Conservation (phyloP, 2,113 vertebrate genomes). For the Plestiodon gilberti region DNA sequence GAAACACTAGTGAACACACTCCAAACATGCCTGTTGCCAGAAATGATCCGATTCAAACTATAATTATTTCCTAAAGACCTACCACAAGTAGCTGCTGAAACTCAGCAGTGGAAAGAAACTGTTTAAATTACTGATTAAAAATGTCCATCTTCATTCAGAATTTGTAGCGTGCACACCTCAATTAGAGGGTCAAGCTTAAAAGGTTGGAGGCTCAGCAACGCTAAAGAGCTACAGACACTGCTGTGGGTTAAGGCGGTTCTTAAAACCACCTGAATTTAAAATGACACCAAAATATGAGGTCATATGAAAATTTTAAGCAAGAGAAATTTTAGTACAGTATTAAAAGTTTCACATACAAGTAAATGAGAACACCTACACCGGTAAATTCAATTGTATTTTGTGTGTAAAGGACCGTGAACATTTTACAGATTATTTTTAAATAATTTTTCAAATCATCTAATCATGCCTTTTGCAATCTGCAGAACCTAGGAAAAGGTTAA, state of each 20-base stretch:
- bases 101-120: background rate
- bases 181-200: background rate
- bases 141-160: background rate
- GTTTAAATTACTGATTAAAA: background rate
- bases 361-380: background rate
- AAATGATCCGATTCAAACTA: background rate
- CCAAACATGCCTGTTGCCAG: background rate
- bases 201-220: background rate
- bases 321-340: background rate
- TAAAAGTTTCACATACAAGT: background rate
- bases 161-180: background rate
- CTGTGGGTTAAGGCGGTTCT: background rate
- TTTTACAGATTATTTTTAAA: background rate
- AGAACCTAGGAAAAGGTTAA: constrained; percentile 48
- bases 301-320: background rate
- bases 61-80: background rate
- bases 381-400: constrained; percentile 18
- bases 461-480: constrained; percentile 32
- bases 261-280: background rate
- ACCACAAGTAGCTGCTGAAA: background rate
- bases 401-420: background rate
- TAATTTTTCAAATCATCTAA: constrained; percentile 17
- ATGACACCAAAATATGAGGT: background rate
- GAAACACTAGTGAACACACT: background rate
- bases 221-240: background rate